Conservation (phyloP, 2,113 vertebrate species). For the Urocitellus parryii region DNA sequence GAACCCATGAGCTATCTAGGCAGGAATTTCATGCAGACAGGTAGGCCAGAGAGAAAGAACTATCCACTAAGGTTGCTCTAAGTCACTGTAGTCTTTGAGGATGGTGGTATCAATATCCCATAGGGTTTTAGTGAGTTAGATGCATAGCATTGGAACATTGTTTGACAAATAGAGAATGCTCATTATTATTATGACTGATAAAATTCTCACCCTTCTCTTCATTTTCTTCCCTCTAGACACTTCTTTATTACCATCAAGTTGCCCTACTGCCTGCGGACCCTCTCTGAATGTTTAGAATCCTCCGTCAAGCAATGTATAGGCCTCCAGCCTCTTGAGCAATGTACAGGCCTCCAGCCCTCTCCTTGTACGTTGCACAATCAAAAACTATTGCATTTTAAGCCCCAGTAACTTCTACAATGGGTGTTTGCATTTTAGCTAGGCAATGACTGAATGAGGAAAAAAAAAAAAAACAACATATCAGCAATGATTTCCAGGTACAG, state of each 20-base stretch:
- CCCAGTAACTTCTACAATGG: background rate
- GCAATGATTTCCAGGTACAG: background rate
- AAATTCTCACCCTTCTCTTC: background rate
- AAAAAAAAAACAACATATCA: no score
- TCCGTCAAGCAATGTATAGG: accelerated
- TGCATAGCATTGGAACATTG: background rate
- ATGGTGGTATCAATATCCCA: background rate
- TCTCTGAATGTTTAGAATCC: background rate
- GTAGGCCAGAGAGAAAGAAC: background rate
- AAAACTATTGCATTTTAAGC: background rate
- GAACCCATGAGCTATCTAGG: background rate
- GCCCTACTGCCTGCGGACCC: accelerated
- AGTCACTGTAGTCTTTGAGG: background rate
- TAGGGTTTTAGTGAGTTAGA: background rate
- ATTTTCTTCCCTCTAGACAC: background rate
- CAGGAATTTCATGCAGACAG: background rate
- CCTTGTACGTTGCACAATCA: background rate
- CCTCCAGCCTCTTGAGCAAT: background rate
- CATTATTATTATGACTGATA: background rate
- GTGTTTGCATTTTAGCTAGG: background rate
- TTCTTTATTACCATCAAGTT: background rate
- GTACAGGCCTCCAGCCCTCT: background rate
- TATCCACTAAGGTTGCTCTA: background rate
- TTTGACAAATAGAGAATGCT: background rate
- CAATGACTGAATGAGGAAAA: background rate